phyloP scores from a whole-genome alignment of 2,113 vertebrate genomes.

The Syngnathus scovelli region DNA sequence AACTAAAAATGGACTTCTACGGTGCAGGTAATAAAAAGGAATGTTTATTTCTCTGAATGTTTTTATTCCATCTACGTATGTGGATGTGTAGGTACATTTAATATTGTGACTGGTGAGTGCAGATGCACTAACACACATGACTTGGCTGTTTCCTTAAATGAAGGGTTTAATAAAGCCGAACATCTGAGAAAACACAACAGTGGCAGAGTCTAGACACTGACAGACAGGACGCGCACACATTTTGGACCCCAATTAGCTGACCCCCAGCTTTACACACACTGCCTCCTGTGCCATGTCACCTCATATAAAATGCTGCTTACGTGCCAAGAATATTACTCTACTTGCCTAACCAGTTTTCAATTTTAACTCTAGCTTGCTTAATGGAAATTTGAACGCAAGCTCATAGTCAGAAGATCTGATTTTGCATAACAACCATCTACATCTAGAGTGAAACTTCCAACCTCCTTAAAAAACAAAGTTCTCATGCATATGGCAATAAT shows the following conservation, averaged over 20 bases:
- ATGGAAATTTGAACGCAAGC: not conserved
- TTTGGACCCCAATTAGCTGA: slow-evolving; percentile 45
- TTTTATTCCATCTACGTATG: too few relatives aligned
- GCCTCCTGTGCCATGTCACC: slow-evolving; percentile 23
- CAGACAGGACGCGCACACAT: slow-evolving; percentile 41
- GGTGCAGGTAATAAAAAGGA: too few relatives aligned
- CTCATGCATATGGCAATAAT: too few relatives aligned
- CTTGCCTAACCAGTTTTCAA: not conserved
- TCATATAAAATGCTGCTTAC: slow-evolving; percentile 19
- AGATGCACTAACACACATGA: slow-evolving; percentile 7
- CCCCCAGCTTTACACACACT: slow-evolving; percentile 28
- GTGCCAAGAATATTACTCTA: slow-evolving; percentile 5
- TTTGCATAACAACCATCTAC: not conserved
- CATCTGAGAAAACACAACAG: slow-evolving; percentile 56
- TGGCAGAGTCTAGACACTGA: slow-evolving; percentile 43
- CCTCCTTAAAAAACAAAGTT: not conserved
- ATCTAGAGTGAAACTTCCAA: not conserved
- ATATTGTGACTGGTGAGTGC: not conserved
- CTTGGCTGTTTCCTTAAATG: slow-evolving; percentile 28
- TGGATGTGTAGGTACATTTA: not conserved
- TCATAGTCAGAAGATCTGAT: not conserved
- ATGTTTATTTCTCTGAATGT: too few relatives aligned
- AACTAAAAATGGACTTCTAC: not conserved
- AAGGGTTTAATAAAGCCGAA: slow-evolving; percentile 42
- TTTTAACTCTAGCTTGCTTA: not conserved